These are phyloP conservation scores for Silvanus unidentatus DNA, from an alignment of 2,888 invertebrate genomes.

Conservation along the genomic window DNA sequence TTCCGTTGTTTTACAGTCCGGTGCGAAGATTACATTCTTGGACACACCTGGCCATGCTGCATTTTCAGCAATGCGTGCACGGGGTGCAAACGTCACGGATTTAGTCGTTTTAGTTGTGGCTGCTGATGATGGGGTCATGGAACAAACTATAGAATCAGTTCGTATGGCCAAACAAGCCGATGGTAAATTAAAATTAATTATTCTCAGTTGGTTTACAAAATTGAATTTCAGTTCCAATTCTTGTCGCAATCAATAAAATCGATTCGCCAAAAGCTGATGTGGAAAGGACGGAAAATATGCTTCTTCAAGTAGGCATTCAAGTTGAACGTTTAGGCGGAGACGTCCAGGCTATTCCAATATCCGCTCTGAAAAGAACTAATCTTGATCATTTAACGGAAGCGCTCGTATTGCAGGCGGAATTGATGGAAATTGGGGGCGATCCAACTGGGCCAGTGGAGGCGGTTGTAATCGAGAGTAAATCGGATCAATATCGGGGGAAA, in stretches of 20 bases:
- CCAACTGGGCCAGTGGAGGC: slow-evolving; percentile 82
- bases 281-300: slow-evolving; percentile 70
- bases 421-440: slow-evolving; percentile 83
- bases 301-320: slow-evolving; percentile 72
- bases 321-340: slow-evolving; percentile 90
- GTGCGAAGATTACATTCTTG: slow-evolving; percentile 82
- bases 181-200: slow-evolving; percentile 45
- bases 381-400: slow-evolving; percentile 76
- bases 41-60: slow-evolving; percentile 99
- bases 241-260: slow-evolving; percentile 97
- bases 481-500: slow-evolving; percentile 65
- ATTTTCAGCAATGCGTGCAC: slow-evolving; percentile 85
- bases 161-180: slow-evolving; percentile 73
- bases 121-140: slow-evolving; percentile 98
- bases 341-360: slow-evolving; percentile 83
- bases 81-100: slow-evolving; percentile 93
- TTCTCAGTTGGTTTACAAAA: not conserved
- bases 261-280: slow-evolving; percentile 88
- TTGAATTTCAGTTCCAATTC: slow-evolving; percentile 72
- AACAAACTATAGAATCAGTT: slow-evolving; percentile 91
- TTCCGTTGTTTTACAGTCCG: slow-evolving; percentile 62
- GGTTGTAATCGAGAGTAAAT: slow-evolving; percentile 79
- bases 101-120: slow-evolving; percentile 94
- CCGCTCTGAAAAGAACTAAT: slow-evolving; percentile 80
- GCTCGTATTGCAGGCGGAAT: slow-evolving; percentile 74